phyloP scores from a whole-genome alignment of 2,797 vertebrate species.

The Halcyon smyrnensis region DNA sequence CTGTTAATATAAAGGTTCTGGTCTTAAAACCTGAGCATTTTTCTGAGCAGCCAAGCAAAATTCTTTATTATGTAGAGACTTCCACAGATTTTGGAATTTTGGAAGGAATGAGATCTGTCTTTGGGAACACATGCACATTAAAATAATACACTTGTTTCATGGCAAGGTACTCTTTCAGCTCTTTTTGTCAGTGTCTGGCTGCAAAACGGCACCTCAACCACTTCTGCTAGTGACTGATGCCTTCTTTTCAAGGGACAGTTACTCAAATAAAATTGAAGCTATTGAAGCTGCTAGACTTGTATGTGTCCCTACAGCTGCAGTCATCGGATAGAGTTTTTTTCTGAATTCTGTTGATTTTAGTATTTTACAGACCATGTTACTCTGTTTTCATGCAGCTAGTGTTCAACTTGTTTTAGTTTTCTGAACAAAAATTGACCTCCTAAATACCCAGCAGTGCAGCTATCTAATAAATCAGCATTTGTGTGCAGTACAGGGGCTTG shows the following conservation, averaged over 20 bases:
- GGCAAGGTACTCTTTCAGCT: background rate
- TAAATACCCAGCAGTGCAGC: background rate
- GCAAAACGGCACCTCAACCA: background rate
- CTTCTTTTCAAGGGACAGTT: background rate
- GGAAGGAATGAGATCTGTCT: background rate
- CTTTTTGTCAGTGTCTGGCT: background rate
- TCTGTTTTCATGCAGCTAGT: fast-evolving
- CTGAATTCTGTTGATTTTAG: background rate
- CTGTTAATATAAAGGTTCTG: background rate
- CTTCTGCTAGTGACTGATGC: background rate
- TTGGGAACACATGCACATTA: background rate
- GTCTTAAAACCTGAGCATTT: background rate
- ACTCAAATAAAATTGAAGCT: background rate
- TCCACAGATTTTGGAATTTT: background rate
- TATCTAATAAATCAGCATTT: background rate
- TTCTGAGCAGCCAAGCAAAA: background rate
- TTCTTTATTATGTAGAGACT: background rate
- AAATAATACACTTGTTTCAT: background rate
- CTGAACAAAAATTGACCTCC: background rate
- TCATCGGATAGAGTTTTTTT: background rate
- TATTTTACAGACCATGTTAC: background rate
- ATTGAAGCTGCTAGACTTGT: background rate
- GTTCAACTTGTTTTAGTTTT: background rate
- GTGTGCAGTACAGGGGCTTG: background rate
- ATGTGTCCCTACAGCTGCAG: background rate